Conservation (phyloP, 2,888 invertebrate genomes). For the Dermolepida albohirtum region DNA sequence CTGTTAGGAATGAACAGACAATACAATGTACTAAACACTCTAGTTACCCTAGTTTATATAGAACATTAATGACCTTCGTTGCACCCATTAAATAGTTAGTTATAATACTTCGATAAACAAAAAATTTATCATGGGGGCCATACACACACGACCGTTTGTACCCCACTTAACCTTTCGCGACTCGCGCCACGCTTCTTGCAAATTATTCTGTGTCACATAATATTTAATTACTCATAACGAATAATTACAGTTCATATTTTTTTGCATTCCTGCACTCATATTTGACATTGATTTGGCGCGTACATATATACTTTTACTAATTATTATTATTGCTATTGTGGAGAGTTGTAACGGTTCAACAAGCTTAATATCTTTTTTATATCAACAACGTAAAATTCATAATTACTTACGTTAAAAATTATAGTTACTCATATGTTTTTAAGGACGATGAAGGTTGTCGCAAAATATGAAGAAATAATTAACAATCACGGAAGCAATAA, state of each 20-base stretch:
- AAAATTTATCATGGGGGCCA: conserved; percentile 8
- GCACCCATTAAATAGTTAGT: conserved; percentile 27
- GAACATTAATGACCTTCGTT: conserved; percentile 49
- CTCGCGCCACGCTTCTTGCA: conserved; percentile 1
- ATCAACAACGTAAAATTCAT: not conserved
- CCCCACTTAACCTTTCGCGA: conserved; percentile 30
- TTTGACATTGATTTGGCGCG: conserved; percentile 40
- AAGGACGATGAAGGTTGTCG: no score
- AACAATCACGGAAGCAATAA: no score
- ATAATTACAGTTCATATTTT: conserved; percentile 10
- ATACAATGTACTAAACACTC: conserved; percentile 46
- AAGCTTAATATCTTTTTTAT: conserved; percentile 12
- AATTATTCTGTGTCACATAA: conserved; percentile 14
- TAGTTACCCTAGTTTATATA: conserved; percentile 50
- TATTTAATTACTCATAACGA: conserved; percentile 7
- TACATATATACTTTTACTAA: conserved; percentile 34
- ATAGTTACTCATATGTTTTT: no score
- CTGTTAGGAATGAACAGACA: conserved; percentile 45
- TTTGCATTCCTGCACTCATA: conserved; percentile 24
- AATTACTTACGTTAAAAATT: no score
- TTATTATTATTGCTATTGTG: conserved; percentile 16
- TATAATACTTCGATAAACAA: conserved; percentile 10
- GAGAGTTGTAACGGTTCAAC: conserved; percentile 18
- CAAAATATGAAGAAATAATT: no score
- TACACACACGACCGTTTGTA: conserved; percentile 5